Evolutionary conservation across 2,888 invertebrate genomes (phyloP), one percentile per base, ranked within the genome.

Genomic region (Bursaphelenchus okinawaensis): DNA sequence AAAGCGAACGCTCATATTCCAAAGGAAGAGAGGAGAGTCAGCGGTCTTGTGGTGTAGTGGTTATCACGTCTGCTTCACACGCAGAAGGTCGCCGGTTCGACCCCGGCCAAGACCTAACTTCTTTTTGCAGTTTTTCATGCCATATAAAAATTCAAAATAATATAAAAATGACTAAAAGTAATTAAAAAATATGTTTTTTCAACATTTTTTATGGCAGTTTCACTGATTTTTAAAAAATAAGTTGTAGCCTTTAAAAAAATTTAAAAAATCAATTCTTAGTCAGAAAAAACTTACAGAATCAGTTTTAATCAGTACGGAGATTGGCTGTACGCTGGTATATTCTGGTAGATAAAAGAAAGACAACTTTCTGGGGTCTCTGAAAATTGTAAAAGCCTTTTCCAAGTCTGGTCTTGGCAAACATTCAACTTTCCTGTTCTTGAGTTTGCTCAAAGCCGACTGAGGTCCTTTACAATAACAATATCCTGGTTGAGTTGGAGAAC

Each of bases 41-140:
- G 40, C 2, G 61, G 61, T 61, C 61, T 54, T 61, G 55, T 72
- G 70, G 72, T 72, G 72, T 72, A 72, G 73, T 73, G 74, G 74
- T 74, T 74, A 74, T 74, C 74, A 74, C 75, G 73, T 75, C 73
- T 74, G 73, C 73, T 75, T 74, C 69, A 75, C 75, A 75, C 75
- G 73, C 73, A 75, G 72, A 75, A 74, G 75, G 68, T 72, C 75
- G 73, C 71, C 73, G 73, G 73, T 73, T 73, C 73, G 71, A 73
- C 56, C 73, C 73, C 73, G 70, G 72, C 72, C 63, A 68, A 62
- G 68, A 70, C 70, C 68, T 70, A 63, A 55, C n/a, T 40, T 40
- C 3, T 40, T 40, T 40, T 40, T 4, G n/a, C 40, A 4, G 40
- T 16, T 16, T 40, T 40, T 40, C 40, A n/a, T n/a, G 6, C 6